Conservation (phyloP, 2,113 vertebrate species). For the Anhinga rufa region DNA sequence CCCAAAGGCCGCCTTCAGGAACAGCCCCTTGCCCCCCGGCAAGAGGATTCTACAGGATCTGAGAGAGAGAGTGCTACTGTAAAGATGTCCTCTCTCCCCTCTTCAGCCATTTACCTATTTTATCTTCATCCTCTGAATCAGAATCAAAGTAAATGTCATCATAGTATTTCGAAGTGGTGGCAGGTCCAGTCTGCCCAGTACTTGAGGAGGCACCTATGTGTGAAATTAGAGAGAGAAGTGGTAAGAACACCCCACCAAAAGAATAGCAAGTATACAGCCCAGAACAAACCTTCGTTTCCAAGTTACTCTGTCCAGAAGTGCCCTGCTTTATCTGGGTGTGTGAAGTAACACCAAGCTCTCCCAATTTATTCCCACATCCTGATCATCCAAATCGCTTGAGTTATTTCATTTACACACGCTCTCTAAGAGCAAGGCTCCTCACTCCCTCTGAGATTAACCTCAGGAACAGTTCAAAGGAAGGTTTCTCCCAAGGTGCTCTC, state of each 20-base stretch:
- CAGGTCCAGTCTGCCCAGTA: conserved; percentile 18
- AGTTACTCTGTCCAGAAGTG: neutral
- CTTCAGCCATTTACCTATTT: conserved; percentile 51
- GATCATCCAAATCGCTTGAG: neutral
- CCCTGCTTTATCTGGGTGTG: neutral
- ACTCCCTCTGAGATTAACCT: neutral
- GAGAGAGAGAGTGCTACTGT: neutral
- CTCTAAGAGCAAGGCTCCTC: neutral
- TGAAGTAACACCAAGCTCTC: neutral
- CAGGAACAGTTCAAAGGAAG: neutral
- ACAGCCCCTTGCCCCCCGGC: neutral
- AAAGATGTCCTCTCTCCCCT: neutral
- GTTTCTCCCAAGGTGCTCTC: neutral
- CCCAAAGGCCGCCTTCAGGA: neutral
- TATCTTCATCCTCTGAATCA: conserved; percentile 88
- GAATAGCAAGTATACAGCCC: neutral
- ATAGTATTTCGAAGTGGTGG: conserved; percentile 70
- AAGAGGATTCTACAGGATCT: neutral
- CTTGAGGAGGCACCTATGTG: conserved; percentile 64
- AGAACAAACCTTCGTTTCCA: neutral
- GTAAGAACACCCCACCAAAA: neutral
- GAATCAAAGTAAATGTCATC: conserved; percentile 93
- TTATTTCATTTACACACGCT: neutral
- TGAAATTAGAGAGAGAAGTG: neutral
- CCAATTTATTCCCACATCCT: neutral